phyloP scores from a whole-genome alignment of 2,113 vertebrate species.

The Carassius gibelio region DNA sequence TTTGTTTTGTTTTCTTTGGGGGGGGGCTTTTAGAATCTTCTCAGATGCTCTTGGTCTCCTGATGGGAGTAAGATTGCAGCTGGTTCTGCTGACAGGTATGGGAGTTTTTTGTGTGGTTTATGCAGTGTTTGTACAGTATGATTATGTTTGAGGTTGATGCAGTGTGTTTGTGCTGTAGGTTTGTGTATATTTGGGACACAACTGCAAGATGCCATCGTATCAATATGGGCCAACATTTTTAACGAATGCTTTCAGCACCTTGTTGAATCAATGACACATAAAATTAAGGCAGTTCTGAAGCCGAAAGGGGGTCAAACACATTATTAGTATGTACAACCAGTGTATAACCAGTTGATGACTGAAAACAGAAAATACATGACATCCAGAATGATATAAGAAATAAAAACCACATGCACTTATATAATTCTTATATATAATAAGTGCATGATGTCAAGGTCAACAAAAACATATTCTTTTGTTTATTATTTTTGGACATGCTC shows the following conservation, averaged over 20 bases:
- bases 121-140: background rate
- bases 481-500: too few species aligned
- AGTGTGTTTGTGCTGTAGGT: conserved; percentile 73
- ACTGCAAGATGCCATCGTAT: conserved; percentile 63
- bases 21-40: conserved; percentile 81
- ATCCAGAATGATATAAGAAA: background rate
- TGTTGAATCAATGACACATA: too few species aligned
- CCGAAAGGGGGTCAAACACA: too few species aligned
- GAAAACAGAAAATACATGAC: background rate
- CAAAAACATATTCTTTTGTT: too few species aligned
- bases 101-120: background rate
- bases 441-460: too few species aligned
- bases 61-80: conserved; percentile 97
- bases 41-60: conserved; percentile 95
- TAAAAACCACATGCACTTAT: too few species aligned
- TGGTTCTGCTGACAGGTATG: conserved; percentile 95
- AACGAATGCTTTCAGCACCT: too few species aligned
- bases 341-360: background rate
- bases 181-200: conserved; percentile 98
- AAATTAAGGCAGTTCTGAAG: too few species aligned
- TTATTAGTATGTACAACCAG: too few species aligned
- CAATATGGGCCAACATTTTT: too few species aligned
- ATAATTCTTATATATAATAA: too few species aligned
- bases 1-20: too few species aligned
- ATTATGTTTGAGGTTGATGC: background rate